A percentile compares a stretch with the other conserved stretches of the same genome.
phyloP scores from a whole-genome alignment of 2,888 invertebrate species.

The Hyles lineata region DNA sequence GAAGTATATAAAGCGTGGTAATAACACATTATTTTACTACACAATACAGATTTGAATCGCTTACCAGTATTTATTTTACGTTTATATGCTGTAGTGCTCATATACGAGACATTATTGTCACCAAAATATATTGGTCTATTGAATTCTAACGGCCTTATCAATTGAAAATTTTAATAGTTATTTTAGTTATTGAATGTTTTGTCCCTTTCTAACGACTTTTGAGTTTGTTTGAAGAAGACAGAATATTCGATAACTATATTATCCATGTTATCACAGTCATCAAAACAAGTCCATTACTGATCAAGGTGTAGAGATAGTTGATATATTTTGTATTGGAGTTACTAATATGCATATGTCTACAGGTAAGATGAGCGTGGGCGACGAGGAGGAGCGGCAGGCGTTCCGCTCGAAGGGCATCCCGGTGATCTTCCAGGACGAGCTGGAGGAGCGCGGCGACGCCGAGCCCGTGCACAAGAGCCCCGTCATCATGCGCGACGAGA shows the following conservation, averaged over 20 bases:
- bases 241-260: too few relatives aligned
- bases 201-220: too few relatives aligned
- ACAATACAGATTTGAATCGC: slow-evolving; percentile 5
- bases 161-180: too few relatives aligned
- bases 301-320: too few relatives aligned
- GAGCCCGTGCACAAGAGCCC: slow-evolving; percentile 95
- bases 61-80: not conserved
- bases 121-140: not conserved
- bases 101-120: not conserved
- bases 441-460: slow-evolving; percentile 95
- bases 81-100: slow-evolving; percentile 13
- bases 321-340: too few relatives aligned
- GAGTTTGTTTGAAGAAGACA: too few relatives aligned
- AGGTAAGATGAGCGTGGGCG: slow-evolving; percentile 89
- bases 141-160: too few relatives aligned
- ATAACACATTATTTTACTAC: not conserved
- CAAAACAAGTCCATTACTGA: too few relatives aligned
- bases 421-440: slow-evolving; percentile 98
- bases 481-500: slow-evolving; percentile 97
- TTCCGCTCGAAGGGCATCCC: slow-evolving; percentile 95
- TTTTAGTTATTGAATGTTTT: too few relatives aligned
- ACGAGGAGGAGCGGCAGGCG: slow-evolving; percentile 92
- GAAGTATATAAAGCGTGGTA: not conserved
- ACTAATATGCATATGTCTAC: slow-evolving; percentile 46
- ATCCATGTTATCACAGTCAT: too few relatives aligned